These are phyloP conservation scores for Tylochromis polylepis DNA, from an alignment of 2,113 vertebrate genomes.

Conservation along the genomic window DNA sequence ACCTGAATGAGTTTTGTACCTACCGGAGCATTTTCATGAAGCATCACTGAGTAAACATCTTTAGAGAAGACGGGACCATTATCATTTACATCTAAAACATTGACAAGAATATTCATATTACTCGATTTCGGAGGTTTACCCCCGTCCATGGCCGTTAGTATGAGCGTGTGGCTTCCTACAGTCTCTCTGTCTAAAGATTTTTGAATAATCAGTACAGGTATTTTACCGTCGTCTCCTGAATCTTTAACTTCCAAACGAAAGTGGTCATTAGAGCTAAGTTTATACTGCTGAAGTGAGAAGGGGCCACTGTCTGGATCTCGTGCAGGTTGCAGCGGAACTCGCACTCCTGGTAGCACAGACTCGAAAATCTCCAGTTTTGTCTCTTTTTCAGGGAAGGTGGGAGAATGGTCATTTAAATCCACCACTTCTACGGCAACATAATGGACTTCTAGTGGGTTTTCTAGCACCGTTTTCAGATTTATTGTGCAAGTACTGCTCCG, in stretches of 20 bases:
- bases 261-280: slow-evolving; percentile 55
- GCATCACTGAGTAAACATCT: slow-evolving; percentile 14
- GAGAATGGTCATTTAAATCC: slow-evolving; percentile 70
- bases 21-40: slow-evolving; percentile 16
- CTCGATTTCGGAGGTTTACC: slow-evolving; percentile 60
- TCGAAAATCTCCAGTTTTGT: slow-evolving; percentile 55
- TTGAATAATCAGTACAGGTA: slow-evolving; percentile 51
- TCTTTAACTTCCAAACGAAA: slow-evolving; percentile 67
- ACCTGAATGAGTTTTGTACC: slow-evolving; percentile 56
- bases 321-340: slow-evolving; percentile 43
- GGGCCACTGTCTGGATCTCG: slow-evolving; percentile 46
- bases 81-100: slow-evolving; percentile 64
- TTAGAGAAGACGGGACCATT: slow-evolving; percentile 56
- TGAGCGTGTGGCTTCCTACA: slow-evolving; percentile 1
- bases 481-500: slow-evolving; percentile 47
- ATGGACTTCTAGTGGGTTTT: slow-evolving; percentile 68
- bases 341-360: slow-evolving; percentile 29
- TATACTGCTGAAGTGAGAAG: slow-evolving; percentile 68
- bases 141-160: slow-evolving; percentile 63
- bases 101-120: slow-evolving; percentile 27
- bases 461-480: slow-evolving; percentile 62
- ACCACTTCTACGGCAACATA: slow-evolving; percentile 58
- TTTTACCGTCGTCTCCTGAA: slow-evolving; percentile 47
- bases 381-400: slow-evolving; percentile 45
- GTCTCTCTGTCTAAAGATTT: slow-evolving; percentile 64